phyloP scores from a whole-genome alignment of 2,888 invertebrate genomes.

The Sesamia inferens region DNA sequence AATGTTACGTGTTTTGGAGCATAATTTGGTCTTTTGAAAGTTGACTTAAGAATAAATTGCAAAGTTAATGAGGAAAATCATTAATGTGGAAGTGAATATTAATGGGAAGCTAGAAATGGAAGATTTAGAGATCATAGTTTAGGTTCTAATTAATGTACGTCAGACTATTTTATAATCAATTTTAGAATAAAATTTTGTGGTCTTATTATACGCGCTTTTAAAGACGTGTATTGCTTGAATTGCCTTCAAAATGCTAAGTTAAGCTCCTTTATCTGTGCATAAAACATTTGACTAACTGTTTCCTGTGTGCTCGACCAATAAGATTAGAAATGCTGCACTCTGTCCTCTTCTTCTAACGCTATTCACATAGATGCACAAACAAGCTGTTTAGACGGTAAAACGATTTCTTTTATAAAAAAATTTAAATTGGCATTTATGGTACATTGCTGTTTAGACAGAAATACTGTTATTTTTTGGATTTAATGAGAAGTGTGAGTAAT shows the following conservation, averaged over 20 bases:
- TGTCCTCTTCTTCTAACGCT: conserved; percentile 74
- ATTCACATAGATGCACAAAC: conserved; percentile 74
- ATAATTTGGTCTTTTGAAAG: conserved; percentile 67
- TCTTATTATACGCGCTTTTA: not conserved
- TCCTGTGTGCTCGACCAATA: conserved; percentile 85
- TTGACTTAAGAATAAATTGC: not conserved
- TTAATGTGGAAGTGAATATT: not conserved
- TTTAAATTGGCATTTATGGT: not conserved
- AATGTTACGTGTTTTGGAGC: conserved; percentile 78
- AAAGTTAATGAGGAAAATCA: not conserved
- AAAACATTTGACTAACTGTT: conserved; percentile 75
- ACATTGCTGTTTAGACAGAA: conserved; percentile 31
- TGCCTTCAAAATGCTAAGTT: conserved; percentile 62
- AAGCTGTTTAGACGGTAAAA: conserved; percentile 72
- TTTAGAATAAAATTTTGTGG: not conserved
- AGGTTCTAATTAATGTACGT: not conserved
- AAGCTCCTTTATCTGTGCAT: conserved; percentile 76
- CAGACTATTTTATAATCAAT: not conserved
- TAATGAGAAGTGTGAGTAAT: not conserved
- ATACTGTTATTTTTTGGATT: not conserved
- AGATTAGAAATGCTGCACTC: conserved; percentile 85
- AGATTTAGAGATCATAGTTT: not conserved
- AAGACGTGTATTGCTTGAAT: not conserved
- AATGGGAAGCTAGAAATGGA: not conserved
- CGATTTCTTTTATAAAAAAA: conserved; percentile 51